A percentile compares a stretch with the other conserved stretches of the same genome.
phyloP scores from a whole-genome alignment of 1,140 invertebrate genomes.

The Drosophila lacertosa region DNA sequence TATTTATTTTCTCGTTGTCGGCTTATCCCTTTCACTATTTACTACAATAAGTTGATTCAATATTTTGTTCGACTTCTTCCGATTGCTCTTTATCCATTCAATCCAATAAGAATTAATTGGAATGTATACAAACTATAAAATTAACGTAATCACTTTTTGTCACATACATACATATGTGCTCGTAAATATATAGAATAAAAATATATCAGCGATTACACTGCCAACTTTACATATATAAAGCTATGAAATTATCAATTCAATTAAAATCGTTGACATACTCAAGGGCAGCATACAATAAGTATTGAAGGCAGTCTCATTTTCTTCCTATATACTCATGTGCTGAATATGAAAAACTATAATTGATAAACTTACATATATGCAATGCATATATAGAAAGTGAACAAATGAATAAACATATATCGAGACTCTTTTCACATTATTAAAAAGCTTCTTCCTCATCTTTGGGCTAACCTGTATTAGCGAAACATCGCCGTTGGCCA shows the following conservation, averaged over 20 bases:
- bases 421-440: neutral
- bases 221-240: neutral
- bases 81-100: too few relatives aligned
- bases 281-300: neutral
- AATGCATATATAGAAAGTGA: neutral
- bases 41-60: too few relatives aligned
- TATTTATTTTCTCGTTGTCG: too few relatives aligned
- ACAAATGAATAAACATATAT: neutral
- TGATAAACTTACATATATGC: neutral
- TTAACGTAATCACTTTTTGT: too few relatives aligned
- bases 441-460: neutral
- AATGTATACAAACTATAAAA: too few relatives aligned
- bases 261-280: neutral
- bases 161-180: too few relatives aligned
- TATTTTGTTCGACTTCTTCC: too few relatives aligned
- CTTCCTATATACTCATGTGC: neutral
- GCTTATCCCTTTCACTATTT: too few relatives aligned
- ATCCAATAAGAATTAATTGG: too few relatives aligned
- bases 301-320: neutral
- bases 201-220: neutral
- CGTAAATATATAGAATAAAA: neutral
- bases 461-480: conserved; percentile 90
- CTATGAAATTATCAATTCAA: neutral
- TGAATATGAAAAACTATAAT: neutral
- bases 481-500: conserved; percentile 92